Evolutionary conservation across 2,113 vertebrate genomes (phyloP), one percentile per base, ranked within the genome.

Genomic region (Toxostoma redivivum): DNA sequence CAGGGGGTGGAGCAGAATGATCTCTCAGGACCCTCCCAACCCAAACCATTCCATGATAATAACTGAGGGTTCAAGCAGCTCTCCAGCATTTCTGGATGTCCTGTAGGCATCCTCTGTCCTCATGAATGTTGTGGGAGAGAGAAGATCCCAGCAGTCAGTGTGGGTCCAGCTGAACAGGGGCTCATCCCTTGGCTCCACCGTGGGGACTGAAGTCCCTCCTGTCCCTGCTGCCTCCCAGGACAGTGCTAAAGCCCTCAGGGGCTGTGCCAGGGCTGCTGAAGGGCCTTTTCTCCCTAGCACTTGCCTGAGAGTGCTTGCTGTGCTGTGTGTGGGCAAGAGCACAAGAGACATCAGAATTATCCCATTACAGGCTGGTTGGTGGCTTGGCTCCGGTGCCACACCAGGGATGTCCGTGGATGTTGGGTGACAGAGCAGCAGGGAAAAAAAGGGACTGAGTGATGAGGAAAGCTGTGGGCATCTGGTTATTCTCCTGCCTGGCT

Each of bases 361-460:
- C 77, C 90, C 81, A 27, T 94, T 95, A 65, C 50, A 17, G 81
- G 19, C 71, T 93, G 95, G 85, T 61, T 45, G 67, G 88, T 90
- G 95, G 93, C 92, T 97, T 93, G 95, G 92, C 86, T 58, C 54
- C 17, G n/a, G 15, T 53, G 69, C 50, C 67, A 31, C 0, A 2
- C 9, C 9, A 5, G 33, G 58, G 48, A 45, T n/a, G 76, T 37
- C 70, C 3, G 9, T 17, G 35, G 28, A 65, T 58, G 42, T 10
- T 19, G 73, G 51, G 65, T 48, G 61, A 28, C 6, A 40, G 60
- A 87, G 54, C 53, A 76, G 57, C 54, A 37, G 8, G 40, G 77
- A 11, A 42, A 77, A 51, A 70, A 12, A 0, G 2, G 45, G n/a
- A 9, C 56, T 57, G 54, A 73, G 80, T 2, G 58, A 35, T 11